Evolutionary conservation across 2,888 invertebrate genomes (phyloP), one percentile per base, ranked within the genome.

Genomic region (Melieria picta): DNA sequence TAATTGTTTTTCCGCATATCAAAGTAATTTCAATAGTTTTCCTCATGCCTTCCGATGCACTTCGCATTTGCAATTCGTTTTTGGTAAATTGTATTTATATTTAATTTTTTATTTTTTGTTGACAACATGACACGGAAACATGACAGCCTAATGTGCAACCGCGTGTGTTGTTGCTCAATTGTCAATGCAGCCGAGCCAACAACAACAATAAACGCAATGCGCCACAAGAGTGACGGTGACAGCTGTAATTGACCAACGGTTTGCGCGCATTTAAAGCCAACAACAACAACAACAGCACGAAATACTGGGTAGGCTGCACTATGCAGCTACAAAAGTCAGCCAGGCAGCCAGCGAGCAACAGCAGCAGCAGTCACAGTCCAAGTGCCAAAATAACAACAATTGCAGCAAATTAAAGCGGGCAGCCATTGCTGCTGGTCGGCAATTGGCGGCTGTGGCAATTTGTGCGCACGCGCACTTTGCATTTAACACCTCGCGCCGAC

Each of bases 141-240:
- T 80, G 81, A 81, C 82, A 81, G 75, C 80, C 79, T 81, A 82
- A 81, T 81, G 81, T 82, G 81, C 81, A 79, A 80, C 82, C 78
- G 82, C 43, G 46, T 65, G 55, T 56, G 65, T 46, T 74, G 69
- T 50, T 30, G 30, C 30, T 68, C 77, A 80, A 80, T 81, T 76
- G 75, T 77, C 73, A 67, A 74, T 64, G 74, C 75, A 75, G 68
- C 73, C 73, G 62, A 75, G 72, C 73, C 62, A 75, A 58, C 70
- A 72, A 61, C 69, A 76, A 66, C 58, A 47, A 46, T 10, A 47
- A 48, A 52, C 10, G 48, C 30, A 30, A 57, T n/a, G 7, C 4
- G 46, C 30, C 7, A 10, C 62, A 55, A 16, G 7, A 68, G 42
- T 52, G 16, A 56, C 47, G 56, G 55, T 56, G 62, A 69, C 69